Base-by-base conservation (phyloP, 2,113 vertebrate genomes). In the Tragelaphus scriptus region DNA sequence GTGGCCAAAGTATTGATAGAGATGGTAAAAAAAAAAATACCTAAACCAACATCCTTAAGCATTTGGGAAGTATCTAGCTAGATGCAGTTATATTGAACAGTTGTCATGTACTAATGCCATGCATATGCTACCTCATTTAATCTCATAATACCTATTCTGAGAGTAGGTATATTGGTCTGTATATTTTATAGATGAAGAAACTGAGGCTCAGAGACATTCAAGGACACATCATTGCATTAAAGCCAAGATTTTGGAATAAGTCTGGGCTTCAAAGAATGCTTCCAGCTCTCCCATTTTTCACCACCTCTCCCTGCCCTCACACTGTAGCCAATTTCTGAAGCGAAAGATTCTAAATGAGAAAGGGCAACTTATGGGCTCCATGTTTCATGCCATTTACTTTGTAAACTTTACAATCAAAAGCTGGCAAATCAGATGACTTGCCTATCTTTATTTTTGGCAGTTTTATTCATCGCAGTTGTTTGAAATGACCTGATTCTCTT, bases 391-490 rank as follows among this genome's bases (percentile, higher is more conserved):
- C 55, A 77, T 36, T 89, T 9, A 30, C 44, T 86, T 75, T 63
- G 75, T 71, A 63, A 63, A 63, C 53, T 89, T 86, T 59, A 19
- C 79, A 85, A 80, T 71, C 63, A 93, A 26, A 79, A 79, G 55
- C n/a, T 77, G 0, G 0, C 55, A 44, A 49, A 85, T 68, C 71
- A 79, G 79, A 87, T n/a, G n/a, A 68, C 36, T 84, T 79, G 3
- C 10, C 4, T 77, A 23, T 82, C 25, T 96, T 89, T 92, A 71
- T 25, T 95, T 96, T 94, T 94, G 63, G 40, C 53, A 77, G 13
- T 89, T 87, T 90, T 90, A 19, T 65, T 80, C 61, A 88, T 88
- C 51, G n/a, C 40, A 65, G 5, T 92, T 94, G 80, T 93, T 96
- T 85, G 12, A 68, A 47, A 32, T 68, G 75, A 25, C 15, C 61